Conservation (phyloP, 2,113 vertebrate genomes). For the Psilopsiagon aurifrons region DNA sequence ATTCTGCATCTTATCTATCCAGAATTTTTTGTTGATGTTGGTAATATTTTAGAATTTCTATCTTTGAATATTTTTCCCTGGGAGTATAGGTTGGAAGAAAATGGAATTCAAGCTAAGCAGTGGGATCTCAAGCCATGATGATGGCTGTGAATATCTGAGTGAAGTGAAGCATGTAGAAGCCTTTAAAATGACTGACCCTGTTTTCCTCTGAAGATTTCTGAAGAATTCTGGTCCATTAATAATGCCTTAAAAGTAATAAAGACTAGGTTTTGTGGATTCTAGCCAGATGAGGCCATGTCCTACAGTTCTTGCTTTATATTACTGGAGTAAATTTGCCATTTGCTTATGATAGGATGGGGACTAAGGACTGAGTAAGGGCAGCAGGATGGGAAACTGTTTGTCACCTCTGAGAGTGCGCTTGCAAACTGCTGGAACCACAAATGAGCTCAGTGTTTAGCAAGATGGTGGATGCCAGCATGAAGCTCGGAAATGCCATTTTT, state of each 20-base stretch:
- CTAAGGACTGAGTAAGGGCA: background rate
- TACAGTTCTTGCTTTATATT: conserved; percentile 43
- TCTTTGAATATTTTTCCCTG: background rate
- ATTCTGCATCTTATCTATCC: background rate
- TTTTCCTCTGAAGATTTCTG: conserved; percentile 25
- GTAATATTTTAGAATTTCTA: background rate
- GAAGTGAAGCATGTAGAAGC: conserved; percentile 31
- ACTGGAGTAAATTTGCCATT: background rate
- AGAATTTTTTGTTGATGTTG: background rate
- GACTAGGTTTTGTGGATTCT: background rate
- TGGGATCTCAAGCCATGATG: background rate
- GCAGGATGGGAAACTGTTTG: conserved; percentile 29
- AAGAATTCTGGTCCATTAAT: conserved; percentile 17
- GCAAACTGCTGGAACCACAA: conserved; percentile 55
- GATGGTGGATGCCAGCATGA: conserved; percentile 58
- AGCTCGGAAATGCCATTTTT: conserved; percentile 64
- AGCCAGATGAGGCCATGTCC: conserved; percentile 20
- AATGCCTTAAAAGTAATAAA: conserved; percentile 42
- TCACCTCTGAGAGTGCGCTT: background rate
- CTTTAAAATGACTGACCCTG: background rate
- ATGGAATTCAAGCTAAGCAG: background rate
- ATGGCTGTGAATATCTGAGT: background rate
- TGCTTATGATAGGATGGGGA: background rate
- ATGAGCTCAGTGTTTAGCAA: conserved; percentile 65
- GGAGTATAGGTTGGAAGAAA: background rate